A percentile compares a stretch with the other conserved stretches of the same genome.
Evolutionary conservation across 2,888 invertebrate species (phyloP).

Genomic region (Drosophila neonasuta): DNA sequence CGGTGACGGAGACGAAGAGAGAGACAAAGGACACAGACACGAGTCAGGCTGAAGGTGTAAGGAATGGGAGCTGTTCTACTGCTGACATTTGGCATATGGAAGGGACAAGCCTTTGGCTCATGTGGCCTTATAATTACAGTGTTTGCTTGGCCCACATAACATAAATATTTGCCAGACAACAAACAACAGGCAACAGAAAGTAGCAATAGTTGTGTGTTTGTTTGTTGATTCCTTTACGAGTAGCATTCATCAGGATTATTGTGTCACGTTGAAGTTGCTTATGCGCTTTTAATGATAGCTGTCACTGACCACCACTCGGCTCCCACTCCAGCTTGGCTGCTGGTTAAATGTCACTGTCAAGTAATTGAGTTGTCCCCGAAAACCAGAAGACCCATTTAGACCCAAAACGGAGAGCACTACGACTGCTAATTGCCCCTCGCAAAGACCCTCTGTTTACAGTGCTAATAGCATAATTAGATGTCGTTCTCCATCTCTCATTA

Average conservation of each 20-base stretch:
- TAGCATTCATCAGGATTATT: constrained; percentile 73
- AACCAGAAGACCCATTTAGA: constrained; percentile 37
- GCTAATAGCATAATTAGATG: constrained; percentile 64
- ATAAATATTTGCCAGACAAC: constrained; percentile 42
- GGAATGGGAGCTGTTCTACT: constrained; percentile 11
- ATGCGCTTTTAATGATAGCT: constrained; percentile 77
- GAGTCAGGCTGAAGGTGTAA: constrained; percentile 46
- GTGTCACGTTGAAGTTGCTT: constrained; percentile 75
- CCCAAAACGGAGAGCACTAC: constrained; percentile 3
- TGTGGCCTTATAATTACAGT: constrained; percentile 70
- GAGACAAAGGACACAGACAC: constrained; percentile 17
- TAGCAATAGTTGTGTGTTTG: constrained; percentile 41
- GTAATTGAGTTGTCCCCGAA: constrained; percentile 67
- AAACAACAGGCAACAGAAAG: constrained; percentile 1
- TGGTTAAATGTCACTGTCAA: constrained; percentile 57
- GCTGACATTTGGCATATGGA: constrained; percentile 77
- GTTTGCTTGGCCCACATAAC: constrained; percentile 74
- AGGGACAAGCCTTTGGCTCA: constrained; percentile 62
- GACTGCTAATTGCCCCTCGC: constrained; percentile 35
- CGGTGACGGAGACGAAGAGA: neutral
- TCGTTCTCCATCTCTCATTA: neutral
- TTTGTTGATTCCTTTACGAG: constrained; percentile 59
- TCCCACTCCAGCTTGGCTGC: constrained; percentile 33
- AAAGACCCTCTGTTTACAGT: constrained; percentile 49
- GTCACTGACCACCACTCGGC: constrained; percentile 33